Evolutionary conservation across 2,113 vertebrate genomes (phyloP).

Genomic region (Felis catus): F.catus_Fca126_mat1.0 CM031415.1:173598501-173599000

Average conservation of each 20-base stretch:
- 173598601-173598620: background rate
- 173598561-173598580: slow-evolving; percentile 41
- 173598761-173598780: background rate
- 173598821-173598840: background rate
- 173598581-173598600: background rate
- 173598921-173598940: background rate
- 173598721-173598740: no score
- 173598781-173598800: background rate
- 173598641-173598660: background rate
- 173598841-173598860: background rate
- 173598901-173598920: no score
- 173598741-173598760: background rate
- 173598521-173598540: slow-evolving; percentile 71
- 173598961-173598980: background rate
- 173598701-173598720: background rate
- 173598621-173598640: background rate
- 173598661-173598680: background rate
- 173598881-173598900: background rate
- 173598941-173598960: background rate
- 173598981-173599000: background rate
- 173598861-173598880: background rate
- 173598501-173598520: background rate
- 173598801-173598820: background rate
- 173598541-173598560: slow-evolving; percentile 54
- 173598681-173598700: background rate